These are phyloP conservation scores for Slavum lentiscoides DNA, from an alignment of 2,888 invertebrate genomes.

Conservation along the genomic window DNA sequence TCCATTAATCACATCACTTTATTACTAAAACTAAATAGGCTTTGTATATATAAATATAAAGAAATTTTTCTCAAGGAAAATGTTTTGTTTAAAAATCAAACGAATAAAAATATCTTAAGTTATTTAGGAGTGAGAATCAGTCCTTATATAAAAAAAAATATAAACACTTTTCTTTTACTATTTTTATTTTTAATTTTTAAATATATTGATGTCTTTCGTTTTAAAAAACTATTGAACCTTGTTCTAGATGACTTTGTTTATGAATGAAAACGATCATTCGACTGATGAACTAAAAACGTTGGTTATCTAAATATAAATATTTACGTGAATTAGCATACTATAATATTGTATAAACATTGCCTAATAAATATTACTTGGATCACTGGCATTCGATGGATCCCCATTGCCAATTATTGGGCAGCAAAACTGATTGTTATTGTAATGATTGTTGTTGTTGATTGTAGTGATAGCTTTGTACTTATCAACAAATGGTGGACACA, in stretches of 20 bases:
- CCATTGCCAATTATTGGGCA: slow-evolving; percentile 16
- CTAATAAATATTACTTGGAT: slow-evolving; percentile 20
- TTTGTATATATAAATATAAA: slow-evolving; percentile 50
- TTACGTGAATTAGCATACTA: background rate
- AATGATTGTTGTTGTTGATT: slow-evolving; percentile 48
- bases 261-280: slow-evolving; percentile 26
- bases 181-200: background rate
- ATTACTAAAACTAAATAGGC: slow-evolving; percentile 32
- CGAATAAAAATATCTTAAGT: slow-evolving; percentile 46
- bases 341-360: background rate
- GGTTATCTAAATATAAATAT: slow-evolving; percentile 20
- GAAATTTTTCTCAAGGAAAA: slow-evolving; percentile 46
- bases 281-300: slow-evolving; percentile 10
- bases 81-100: slow-evolving; percentile 52
- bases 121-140: slow-evolving; percentile 46
- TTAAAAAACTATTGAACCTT: slow-evolving; percentile 29
- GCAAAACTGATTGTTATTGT: slow-evolving; percentile 32
- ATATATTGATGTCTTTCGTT: slow-evolving; percentile 46
- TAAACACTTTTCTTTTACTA: slow-evolving; percentile 16
- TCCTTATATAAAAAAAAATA: slow-evolving; percentile 41
- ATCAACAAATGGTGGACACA: slow-evolving; percentile 43
- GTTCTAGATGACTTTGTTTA: slow-evolving; percentile 7
- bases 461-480: slow-evolving; percentile 29
- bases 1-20: slow-evolving; percentile 50
- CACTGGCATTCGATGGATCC: slow-evolving; percentile 6